Percentiles rank a stretch among this genome's conserved stretches.
Evolutionary conservation across 2,888 invertebrate genomes (phyloP).

Genomic region (Poecilobothrus nobilitatus): DNA sequence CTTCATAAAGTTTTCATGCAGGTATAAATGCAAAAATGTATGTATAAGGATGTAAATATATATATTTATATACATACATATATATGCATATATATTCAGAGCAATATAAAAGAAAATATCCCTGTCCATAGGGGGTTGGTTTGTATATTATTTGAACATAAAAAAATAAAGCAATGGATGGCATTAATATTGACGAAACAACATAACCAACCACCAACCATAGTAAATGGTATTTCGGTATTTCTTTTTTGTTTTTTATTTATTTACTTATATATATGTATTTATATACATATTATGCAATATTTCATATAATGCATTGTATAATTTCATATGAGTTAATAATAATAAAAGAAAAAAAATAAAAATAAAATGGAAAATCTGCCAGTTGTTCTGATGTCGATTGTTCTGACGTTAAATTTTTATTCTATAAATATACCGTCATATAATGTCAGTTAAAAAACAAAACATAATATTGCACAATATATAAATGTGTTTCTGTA

Average conservation of each 20-base stretch:
- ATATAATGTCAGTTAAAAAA: no score
- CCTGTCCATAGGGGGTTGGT: background rate
- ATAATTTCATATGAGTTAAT: background rate
- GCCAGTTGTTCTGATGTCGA: background rate
- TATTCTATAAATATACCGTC: no score
- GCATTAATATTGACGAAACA: slow-evolving; percentile 1
- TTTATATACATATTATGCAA: background rate
- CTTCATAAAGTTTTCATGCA: slow-evolving; percentile 6
- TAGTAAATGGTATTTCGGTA: background rate
- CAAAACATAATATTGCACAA: no score
- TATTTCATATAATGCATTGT: background rate
- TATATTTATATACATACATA: background rate
- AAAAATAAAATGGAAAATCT: background rate
- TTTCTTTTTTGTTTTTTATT: no score
- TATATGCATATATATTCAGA: background rate
- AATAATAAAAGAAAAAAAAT: background rate
- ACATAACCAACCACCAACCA: slow-evolving; percentile 4
- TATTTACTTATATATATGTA: background rate
- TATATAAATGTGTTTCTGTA: background rate
- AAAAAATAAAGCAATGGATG: background rate
- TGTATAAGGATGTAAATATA: background rate
- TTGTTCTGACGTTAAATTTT: background rate
- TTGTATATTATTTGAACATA: background rate
- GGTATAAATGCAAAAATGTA: background rate
- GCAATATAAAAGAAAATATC: background rate